These are phyloP conservation scores for Macaria liturata DNA, from an alignment of 2,888 invertebrate species.

Conservation along the genomic window DNA sequence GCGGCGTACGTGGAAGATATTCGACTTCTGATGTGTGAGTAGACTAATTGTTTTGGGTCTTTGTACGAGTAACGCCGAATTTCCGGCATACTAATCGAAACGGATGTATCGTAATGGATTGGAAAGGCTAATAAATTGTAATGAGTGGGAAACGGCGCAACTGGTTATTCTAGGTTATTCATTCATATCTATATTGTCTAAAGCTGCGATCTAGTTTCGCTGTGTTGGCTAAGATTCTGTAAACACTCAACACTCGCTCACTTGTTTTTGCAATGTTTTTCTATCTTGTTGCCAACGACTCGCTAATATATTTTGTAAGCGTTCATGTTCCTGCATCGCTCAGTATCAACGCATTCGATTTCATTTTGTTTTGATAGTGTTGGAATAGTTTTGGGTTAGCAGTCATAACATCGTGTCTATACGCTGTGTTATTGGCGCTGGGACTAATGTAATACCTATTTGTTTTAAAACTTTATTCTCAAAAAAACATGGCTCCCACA, in stretches of 20 bases:
- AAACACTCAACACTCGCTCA: constrained; percentile 12
- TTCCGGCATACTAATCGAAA: constrained; percentile 16
- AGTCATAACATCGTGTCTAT: constrained; percentile 30
- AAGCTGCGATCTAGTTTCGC: constrained; percentile 9
- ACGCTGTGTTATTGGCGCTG: constrained; percentile 12
- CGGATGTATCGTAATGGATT: constrained; percentile 14
- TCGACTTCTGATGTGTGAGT: constrained; percentile 79
- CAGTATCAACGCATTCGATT: constrained; percentile 25
- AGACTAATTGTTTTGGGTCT: constrained; percentile 5
- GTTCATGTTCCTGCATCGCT: constrained; percentile 17
- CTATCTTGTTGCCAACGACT: constrained; percentile 30
- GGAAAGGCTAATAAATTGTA: constrained; percentile 17
- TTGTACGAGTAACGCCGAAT: constrained; percentile 10
- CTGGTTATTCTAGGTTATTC: constrained; percentile 14
- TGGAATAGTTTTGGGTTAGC: constrained; percentile 27
- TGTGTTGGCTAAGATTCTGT: constrained; percentile 18
- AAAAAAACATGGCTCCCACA: too few species aligned
- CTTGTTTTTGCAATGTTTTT: constrained; percentile 17
- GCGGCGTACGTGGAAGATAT: constrained; percentile 76
- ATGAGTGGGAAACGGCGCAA: constrained; percentile 6
- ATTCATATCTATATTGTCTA: constrained; percentile 12
- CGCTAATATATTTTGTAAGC: constrained; percentile 17
- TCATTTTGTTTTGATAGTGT: constrained; percentile 29
- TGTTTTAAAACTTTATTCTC: background rate
- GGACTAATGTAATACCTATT: constrained; percentile 7